These are phyloP conservation scores for Notothenia rossii DNA, from an alignment of 2,113 vertebrate genomes.

Conservation along the genomic window DNA sequence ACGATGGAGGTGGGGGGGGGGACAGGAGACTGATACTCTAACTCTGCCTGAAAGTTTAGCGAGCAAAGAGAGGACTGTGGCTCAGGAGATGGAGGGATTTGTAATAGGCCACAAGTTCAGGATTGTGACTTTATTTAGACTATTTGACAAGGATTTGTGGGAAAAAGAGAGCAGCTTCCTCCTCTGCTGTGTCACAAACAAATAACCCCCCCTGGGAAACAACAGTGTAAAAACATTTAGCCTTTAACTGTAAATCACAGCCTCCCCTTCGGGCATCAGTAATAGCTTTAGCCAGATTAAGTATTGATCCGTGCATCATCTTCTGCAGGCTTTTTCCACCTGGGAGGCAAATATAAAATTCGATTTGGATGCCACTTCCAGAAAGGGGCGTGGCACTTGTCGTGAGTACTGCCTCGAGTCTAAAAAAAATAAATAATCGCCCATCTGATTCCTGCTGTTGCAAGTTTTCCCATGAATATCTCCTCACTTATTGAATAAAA, in stretches of 20 bases:
- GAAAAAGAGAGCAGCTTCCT: constrained; percentile 58
- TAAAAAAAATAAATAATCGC: neutral
- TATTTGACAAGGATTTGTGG: constrained; percentile 63
- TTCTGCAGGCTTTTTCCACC: neutral
- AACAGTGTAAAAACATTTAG: constrained; percentile 42
- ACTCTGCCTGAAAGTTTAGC: constrained; percentile 7
- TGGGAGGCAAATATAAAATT: constrained; percentile 2
- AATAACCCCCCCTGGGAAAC: constrained; percentile 62
- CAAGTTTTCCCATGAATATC: neutral
- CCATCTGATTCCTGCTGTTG: constrained; percentile 1
- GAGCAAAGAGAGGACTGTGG: constrained; percentile 1
- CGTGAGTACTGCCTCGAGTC: neutral
- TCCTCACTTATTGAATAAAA: neutral
- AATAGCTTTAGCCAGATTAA: constrained; percentile 16
- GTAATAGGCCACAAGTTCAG: constrained; percentile 31
- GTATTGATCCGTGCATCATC: constrained; percentile 11
- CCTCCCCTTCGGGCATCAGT: constrained; percentile 2
- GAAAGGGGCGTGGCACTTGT: neutral
- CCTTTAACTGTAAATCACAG: constrained; percentile 26
- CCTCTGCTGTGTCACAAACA: constrained; percentile 56
- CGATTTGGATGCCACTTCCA: neutral
- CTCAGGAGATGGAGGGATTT: constrained; percentile 1
- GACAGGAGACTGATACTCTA: neutral
- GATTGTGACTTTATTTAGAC: constrained; percentile 45
- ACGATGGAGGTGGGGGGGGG: constrained; percentile 19